A percentile compares a stretch with the other conserved stretches of the same genome.
These are phyloP conservation scores for Pterostichus madidus DNA, from an alignment of 2,888 invertebrate species.

Conservation along the genomic window DNA sequence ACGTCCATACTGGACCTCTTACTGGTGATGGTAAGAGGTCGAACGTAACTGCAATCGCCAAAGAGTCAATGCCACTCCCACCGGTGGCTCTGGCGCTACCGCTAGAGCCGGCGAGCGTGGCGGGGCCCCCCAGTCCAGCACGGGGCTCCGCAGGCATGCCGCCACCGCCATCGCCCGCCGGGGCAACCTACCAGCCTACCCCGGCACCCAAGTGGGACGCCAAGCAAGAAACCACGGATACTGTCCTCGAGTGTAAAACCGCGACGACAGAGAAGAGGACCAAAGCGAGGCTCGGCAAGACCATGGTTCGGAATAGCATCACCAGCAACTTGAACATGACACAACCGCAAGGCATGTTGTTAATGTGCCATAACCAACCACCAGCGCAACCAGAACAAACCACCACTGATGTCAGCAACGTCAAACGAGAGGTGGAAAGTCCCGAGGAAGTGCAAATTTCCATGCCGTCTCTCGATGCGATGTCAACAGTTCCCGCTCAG, in stretches of 20 bases:
- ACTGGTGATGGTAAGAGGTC: constrained; percentile 94
- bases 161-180: constrained; percentile 81
- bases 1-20: constrained; percentile 99
- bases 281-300: constrained; percentile 82
- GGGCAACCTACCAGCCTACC: constrained; percentile 76
- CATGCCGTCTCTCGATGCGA: constrained; percentile 1
- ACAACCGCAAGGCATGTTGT: constrained; percentile 78
- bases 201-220: constrained; percentile 70
- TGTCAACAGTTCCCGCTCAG: constrained; percentile 22
- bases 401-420: constrained; percentile 70
- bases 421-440: constrained; percentile 77
- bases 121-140: constrained; percentile 85
- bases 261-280: constrained; percentile 74
- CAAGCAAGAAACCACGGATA: constrained; percentile 66
- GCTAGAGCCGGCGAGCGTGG: constrained; percentile 77
- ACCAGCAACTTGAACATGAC: constrained; percentile 71
- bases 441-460: constrained; percentile 72
- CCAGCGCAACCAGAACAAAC: constrained; percentile 67
- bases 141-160: constrained; percentile 84
- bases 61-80: constrained; percentile 76
- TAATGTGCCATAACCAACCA: constrained; percentile 76
- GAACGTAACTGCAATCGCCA: constrained; percentile 75
- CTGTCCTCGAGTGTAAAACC: constrained; percentile 67
- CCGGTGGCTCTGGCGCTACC: constrained; percentile 79
- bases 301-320: constrained; percentile 83